Conservation (phyloP, 1,140 invertebrate species). For the Pogonus chalceus region DNA sequence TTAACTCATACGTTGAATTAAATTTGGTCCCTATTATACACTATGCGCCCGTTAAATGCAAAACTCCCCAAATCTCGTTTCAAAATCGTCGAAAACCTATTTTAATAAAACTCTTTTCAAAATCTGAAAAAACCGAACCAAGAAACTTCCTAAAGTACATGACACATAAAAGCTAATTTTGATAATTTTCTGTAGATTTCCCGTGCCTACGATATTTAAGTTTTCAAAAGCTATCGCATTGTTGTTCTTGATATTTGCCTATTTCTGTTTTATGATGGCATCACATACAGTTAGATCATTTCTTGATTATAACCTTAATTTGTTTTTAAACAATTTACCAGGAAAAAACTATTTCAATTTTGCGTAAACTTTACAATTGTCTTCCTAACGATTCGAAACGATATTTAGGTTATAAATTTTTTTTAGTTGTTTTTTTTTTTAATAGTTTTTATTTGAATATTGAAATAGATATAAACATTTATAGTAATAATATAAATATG, state of each 20-base stretch:
- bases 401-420: neutral
- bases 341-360: neutral
- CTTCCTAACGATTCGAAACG: neutral
- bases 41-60: neutral
- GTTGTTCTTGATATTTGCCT: too few species aligned
- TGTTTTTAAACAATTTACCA: neutral
- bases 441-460: too few species aligned
- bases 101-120: neutral
- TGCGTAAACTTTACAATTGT: neutral
- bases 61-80: neutral
- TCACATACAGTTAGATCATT: neutral
- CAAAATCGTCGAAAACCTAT: neutral
- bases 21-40: neutral
- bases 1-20: too few species aligned
- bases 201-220: neutral
- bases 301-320: neutral
- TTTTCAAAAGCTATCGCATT: neutral
- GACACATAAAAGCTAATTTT: neutral
- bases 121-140: too few species aligned
- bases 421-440: neutral
- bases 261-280: neutral
- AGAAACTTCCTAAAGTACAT: too few species aligned
- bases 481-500: neutral
- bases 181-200: too few species aligned
- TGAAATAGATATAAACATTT: neutral